A percentile compares a stretch with the other conserved stretches of the same genome.
Evolutionary conservation across 2,113 vertebrate genomes (phyloP).

Genomic region (Archocentrus centrarchus): DNA sequence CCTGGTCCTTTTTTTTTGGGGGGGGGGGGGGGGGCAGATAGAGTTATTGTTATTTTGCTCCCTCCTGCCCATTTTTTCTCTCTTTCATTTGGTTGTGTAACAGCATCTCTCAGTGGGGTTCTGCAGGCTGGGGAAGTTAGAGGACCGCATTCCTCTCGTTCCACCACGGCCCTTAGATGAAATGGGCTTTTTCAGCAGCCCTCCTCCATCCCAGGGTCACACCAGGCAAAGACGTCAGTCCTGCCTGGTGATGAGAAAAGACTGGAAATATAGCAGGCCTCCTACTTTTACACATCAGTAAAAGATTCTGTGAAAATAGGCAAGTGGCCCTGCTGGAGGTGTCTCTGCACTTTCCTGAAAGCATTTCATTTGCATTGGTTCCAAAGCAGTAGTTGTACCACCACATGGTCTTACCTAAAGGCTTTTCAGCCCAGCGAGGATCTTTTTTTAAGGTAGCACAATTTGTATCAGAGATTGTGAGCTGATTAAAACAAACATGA

Average conservation of each 20-base stretch:
- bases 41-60: slow-evolving; percentile 63
- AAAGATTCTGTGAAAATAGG: slow-evolving; percentile 21
- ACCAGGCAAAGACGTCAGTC: neutral
- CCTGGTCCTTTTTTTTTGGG: slow-evolving; percentile 28
- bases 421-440: slow-evolving; percentile 15
- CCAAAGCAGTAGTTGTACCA: slow-evolving; percentile 23
- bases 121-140: slow-evolving; percentile 46
- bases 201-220: slow-evolving; percentile 36
- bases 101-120: slow-evolving; percentile 49
- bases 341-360: slow-evolving; percentile 30
- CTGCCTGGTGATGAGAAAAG: slow-evolving; percentile 36
- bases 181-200: slow-evolving; percentile 38
- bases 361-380: slow-evolving; percentile 30
- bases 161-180: slow-evolving; percentile 46
- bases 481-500: slow-evolving; percentile 20
- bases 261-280: slow-evolving; percentile 23
- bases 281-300: slow-evolving; percentile 28
- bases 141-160: slow-evolving; percentile 68
- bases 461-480: neutral
- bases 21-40: slow-evolving; percentile 35
- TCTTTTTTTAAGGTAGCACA: slow-evolving; percentile 8
- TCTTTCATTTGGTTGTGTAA: slow-evolving; percentile 63
- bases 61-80: slow-evolving; percentile 23
- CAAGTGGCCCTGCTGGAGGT: slow-evolving; percentile 3
- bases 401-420: neutral